phyloP scores from a whole-genome alignment of 2,113 vertebrate species.

The Hystrix cristata region DNA sequence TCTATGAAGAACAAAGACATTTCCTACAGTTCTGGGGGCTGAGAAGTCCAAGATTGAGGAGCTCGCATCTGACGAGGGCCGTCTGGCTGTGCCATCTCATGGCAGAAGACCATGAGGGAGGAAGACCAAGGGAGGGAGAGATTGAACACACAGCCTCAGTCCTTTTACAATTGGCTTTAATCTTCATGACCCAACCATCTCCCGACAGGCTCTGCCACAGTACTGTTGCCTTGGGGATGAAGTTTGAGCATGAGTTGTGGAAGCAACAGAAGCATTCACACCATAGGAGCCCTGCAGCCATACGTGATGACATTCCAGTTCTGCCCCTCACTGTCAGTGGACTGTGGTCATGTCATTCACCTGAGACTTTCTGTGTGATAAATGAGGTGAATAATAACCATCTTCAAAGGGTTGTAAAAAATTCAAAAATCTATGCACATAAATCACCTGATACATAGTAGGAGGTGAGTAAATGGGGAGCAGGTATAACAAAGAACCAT shows the following conservation, averaged over 20 bases:
- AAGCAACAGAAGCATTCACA: neutral
- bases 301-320: too few relatives aligned
- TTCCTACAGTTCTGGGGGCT: too few relatives aligned
- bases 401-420: neutral
- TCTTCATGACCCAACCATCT: neutral
- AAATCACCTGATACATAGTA: neutral
- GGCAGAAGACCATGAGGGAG: too few relatives aligned
- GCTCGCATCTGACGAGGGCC: neutral
- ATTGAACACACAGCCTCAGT: neutral
- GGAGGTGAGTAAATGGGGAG: neutral
- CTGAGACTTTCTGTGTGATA: neutral
- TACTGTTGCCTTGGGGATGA: neutral
- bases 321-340: neutral
- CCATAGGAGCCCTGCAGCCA: neutral
- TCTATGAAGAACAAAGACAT: neutral
- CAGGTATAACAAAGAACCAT: neutral
- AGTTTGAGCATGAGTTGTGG: neutral
- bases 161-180: neutral
- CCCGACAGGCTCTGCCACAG: neutral
- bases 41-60: neutral
- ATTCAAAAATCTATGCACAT: neutral
- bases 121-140: neutral
- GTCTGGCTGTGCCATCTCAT: neutral
- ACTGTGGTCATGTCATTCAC: neutral
- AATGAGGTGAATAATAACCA: neutral